A percentile compares a stretch with the other conserved stretches of the same genome.
phyloP scores from a whole-genome alignment of 2,113 vertebrate genomes.

The Anolis sagrei region DNA sequence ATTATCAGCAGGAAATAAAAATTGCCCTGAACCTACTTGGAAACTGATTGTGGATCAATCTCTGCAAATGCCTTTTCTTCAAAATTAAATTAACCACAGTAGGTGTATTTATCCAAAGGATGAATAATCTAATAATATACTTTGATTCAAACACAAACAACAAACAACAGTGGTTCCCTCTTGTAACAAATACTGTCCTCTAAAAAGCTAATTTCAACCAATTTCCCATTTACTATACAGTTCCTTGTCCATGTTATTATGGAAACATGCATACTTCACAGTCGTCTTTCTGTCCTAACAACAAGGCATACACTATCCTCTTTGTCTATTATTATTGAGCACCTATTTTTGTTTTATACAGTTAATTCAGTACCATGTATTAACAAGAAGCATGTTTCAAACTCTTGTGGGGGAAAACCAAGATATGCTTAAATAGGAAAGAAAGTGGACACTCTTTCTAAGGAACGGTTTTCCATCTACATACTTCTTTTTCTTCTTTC shows the following conservation, averaged over 20 bases:
- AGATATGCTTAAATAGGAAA: no score
- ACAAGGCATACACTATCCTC: no score
- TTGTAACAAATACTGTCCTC: background rate
- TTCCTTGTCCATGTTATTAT: no score
- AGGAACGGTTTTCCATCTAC: background rate
- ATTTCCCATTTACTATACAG: no score
- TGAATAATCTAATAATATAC: background rate
- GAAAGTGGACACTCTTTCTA: background rate
- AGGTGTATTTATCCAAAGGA: background rate
- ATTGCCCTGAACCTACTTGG: no score
- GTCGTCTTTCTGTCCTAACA: no score
- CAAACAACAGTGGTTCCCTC: background rate
- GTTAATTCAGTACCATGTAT: no score
- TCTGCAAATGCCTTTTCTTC: background rate
- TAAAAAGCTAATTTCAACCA: background rate
- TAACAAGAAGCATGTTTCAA: no score
- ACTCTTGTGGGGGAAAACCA: no score
- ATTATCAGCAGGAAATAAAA: background rate
- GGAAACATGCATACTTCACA: no score
- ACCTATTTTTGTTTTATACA: no score
- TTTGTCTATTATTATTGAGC: no score
- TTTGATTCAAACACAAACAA: background rate
- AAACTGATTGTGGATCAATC: background rate
- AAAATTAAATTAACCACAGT: background rate
- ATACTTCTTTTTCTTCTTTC: constrained; percentile 4